A percentile compares a stretch with the other conserved stretches of the same genome.
These are phyloP conservation scores for Apteryx owenii DNA, from an alignment of 2,113 vertebrate species.

Conservation along the genomic window DNA sequence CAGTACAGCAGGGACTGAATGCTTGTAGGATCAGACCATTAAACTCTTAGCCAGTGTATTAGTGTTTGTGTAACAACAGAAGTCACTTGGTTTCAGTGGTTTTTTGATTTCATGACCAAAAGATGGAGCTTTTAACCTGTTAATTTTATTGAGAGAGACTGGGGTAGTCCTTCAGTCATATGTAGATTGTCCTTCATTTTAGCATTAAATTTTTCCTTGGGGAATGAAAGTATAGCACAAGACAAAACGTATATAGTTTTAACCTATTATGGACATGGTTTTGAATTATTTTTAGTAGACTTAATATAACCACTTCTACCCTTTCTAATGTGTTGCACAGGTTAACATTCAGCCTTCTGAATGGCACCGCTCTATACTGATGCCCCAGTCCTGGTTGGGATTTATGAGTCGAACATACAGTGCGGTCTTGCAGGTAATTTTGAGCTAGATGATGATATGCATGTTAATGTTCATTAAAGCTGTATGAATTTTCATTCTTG, in stretches of 20 bases:
- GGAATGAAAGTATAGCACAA: neutral
- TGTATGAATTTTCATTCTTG: neutral
- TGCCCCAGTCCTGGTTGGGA: slow-evolving; percentile 90
- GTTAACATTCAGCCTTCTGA: slow-evolving; percentile 95
- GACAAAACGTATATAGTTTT: neutral
- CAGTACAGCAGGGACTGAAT: neutral
- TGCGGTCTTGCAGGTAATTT: slow-evolving; percentile 89
- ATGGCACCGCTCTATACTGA: slow-evolving; percentile 90
- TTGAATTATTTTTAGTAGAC: neutral
- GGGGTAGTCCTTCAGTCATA: neutral
- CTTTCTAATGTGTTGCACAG: slow-evolving; percentile 69
- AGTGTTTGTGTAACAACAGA: neutral
- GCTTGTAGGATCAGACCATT: neutral
- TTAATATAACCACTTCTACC: neutral
- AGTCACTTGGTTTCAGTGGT: neutral
- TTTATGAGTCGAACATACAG: slow-evolving; percentile 91
- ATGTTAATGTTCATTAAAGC: neutral
- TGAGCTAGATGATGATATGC: neutral
- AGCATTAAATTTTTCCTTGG: neutral
- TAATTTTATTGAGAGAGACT: neutral
- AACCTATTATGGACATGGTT: no score
- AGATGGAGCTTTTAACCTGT: neutral
- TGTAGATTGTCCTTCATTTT: neutral
- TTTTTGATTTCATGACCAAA: neutral
- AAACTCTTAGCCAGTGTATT: neutral